phyloP scores from a whole-genome alignment of 2,888 invertebrate species.

The Amphipyra berbera region DNA sequence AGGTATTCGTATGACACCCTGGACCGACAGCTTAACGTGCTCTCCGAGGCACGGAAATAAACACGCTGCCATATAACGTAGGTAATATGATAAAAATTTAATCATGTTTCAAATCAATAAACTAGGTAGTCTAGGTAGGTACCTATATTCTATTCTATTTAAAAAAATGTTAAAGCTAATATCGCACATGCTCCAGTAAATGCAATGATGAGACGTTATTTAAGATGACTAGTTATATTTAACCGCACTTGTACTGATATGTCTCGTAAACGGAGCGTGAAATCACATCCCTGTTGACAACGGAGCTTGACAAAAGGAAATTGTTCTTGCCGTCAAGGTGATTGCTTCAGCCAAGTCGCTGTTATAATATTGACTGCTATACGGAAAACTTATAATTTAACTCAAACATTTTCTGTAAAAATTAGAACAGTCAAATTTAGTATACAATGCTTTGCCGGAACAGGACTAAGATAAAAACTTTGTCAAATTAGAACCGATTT shows the following conservation, averaged over 20 bases:
- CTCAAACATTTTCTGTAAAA: constrained; percentile 50
- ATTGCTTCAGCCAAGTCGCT: constrained; percentile 63
- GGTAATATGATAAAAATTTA: not conserved
- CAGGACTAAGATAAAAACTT: no score
- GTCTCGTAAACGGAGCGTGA: constrained; percentile 69
- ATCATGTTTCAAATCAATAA: not conserved
- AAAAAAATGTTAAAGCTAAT: not conserved
- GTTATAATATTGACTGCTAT: constrained; percentile 53
- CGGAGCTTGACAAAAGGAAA: constrained; percentile 71
- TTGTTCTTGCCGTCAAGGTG: constrained; percentile 66
- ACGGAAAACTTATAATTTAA: constrained; percentile 49
- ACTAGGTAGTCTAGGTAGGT: no score
- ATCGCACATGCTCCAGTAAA: constrained; percentile 38
- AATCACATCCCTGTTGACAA: constrained; percentile 73
- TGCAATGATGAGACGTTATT: constrained; percentile 42
- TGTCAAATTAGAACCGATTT: no score
- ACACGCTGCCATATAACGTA: no score
- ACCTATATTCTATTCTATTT: no score
- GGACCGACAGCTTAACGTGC: no score
- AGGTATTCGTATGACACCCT: no score
- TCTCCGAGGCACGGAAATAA: no score
- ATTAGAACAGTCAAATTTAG: constrained; percentile 26
- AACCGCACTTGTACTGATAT: constrained; percentile 56
- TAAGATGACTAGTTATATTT: constrained; percentile 50
- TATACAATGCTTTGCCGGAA: not conserved